These are phyloP conservation scores for Gorilla gorilla DNA, from an alignment of 2,113 vertebrate genomes.

Conservation along the genomic window DNA sequence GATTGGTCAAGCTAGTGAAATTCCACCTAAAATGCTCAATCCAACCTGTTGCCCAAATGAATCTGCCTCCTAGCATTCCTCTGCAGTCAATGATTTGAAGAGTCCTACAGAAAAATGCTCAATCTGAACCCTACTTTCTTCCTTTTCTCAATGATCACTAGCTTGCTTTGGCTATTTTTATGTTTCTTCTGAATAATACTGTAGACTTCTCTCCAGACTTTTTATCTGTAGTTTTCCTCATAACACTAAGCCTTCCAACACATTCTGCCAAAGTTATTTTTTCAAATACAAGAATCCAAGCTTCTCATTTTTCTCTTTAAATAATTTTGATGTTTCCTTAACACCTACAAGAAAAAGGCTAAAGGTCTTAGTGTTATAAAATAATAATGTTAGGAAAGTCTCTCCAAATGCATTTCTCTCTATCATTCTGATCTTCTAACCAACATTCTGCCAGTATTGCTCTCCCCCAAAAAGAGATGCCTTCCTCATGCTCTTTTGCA, in stretches of 20 bases:
- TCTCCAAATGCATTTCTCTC: background rate
- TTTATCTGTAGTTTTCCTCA: background rate
- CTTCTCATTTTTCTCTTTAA: background rate
- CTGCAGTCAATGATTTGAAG: background rate
- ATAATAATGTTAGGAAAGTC: background rate
- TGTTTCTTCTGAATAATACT: background rate
- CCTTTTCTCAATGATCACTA: background rate
- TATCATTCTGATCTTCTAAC: background rate
- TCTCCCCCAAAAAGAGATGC: background rate
- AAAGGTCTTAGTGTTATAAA: background rate
- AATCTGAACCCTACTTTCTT: background rate
- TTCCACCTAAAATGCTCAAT: background rate
- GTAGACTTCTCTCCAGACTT: background rate
- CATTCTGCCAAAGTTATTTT: background rate
- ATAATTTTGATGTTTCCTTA: background rate
- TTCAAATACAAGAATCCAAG: background rate
- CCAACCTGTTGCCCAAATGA: background rate
- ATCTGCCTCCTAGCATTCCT: background rate
- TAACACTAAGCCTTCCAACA: background rate
- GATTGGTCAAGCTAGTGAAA: background rate
- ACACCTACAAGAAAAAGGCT: background rate
- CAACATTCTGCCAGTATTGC: background rate
- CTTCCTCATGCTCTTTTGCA: background rate
- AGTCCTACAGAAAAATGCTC: background rate
- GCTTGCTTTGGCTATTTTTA: background rate